Conservation (phyloP, 2,888 invertebrate genomes). For the Clivina fossor region DNA sequence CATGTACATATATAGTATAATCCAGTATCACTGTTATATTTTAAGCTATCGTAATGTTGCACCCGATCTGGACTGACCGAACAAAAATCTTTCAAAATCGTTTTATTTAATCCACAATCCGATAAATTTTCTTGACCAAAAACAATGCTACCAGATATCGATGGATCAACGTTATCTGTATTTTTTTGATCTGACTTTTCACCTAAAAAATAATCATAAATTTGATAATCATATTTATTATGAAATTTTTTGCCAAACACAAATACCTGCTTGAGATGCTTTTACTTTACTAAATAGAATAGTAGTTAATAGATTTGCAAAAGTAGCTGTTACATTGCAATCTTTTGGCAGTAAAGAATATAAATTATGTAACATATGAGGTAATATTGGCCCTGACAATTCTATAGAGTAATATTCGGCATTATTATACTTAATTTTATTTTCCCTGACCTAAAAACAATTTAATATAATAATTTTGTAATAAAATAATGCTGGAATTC, state of each 20-base stretch:
- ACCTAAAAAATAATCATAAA: constrained; percentile 53
- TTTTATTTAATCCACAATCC: constrained; percentile 75
- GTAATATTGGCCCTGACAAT: constrained; percentile 81
- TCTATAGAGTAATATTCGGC: constrained; percentile 80
- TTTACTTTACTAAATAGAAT: constrained; percentile 67
- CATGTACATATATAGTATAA: constrained; percentile 62
- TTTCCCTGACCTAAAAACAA: constrained; percentile 64
- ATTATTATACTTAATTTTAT: constrained; percentile 69
- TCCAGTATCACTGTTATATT: constrained; percentile 62
- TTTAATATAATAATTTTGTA: no score
- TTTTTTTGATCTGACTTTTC: constrained; percentile 58
- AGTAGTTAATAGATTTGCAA: constrained; percentile 69
- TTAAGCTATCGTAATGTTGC: constrained; percentile 64
- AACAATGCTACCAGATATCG: constrained; percentile 60
- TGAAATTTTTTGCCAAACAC: constrained; percentile 49
- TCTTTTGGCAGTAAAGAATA: constrained; percentile 66
- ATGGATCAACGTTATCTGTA: constrained; percentile 55
- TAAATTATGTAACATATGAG: constrained; percentile 75
- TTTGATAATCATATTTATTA: constrained; percentile 40
- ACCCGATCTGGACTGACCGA: constrained; percentile 58
- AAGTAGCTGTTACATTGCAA: constrained; percentile 73
- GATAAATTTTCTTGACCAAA: constrained; percentile 86
- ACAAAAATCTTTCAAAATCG: constrained; percentile 68
- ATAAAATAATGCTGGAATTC: constrained; percentile 10
- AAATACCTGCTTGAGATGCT: constrained; percentile 46